phyloP scores from a whole-genome alignment of 2,113 vertebrate species.

The Semnornis frantzii region DNA sequence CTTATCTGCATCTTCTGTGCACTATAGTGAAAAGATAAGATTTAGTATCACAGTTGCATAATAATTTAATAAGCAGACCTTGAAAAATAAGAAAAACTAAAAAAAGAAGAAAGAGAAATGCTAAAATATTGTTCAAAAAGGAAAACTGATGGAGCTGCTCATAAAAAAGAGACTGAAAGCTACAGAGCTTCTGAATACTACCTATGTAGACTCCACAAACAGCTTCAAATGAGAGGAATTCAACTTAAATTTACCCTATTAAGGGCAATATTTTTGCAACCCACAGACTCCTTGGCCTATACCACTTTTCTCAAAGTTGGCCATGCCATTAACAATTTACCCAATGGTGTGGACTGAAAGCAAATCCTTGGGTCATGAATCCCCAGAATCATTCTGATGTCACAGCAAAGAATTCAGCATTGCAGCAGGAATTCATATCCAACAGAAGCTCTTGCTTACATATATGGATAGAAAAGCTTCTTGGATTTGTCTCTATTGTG shows the following conservation, averaged over 20 bases:
- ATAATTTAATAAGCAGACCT: conserved; percentile 63
- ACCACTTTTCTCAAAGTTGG: background rate
- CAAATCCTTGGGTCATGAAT: background rate
- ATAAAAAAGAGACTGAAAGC: background rate
- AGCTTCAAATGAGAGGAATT: background rate
- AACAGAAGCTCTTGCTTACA: background rate
- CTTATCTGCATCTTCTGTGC: conserved; percentile 10
- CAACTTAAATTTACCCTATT: background rate
- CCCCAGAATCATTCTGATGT: background rate
- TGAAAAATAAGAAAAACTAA: conserved; percentile 22
- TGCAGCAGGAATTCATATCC: background rate
- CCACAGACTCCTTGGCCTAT: background rate
- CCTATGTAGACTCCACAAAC: background rate
- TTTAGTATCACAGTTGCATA: conserved; percentile 44
- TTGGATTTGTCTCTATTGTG: background rate
- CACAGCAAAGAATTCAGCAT: background rate
- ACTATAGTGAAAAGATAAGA: conserved; percentile 47
- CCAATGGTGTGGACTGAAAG: background rate
- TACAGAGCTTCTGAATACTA: background rate
- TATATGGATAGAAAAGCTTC: background rate
- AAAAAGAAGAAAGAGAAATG: conserved; percentile 23
- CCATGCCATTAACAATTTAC: background rate
- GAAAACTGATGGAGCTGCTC: conserved; percentile 36
- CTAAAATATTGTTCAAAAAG: conserved; percentile 37
- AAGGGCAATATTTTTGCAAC: background rate